These are phyloP conservation scores for Sesia apiformis DNA, from an alignment of 2,888 invertebrate genomes.

Conservation along the genomic window DNA sequence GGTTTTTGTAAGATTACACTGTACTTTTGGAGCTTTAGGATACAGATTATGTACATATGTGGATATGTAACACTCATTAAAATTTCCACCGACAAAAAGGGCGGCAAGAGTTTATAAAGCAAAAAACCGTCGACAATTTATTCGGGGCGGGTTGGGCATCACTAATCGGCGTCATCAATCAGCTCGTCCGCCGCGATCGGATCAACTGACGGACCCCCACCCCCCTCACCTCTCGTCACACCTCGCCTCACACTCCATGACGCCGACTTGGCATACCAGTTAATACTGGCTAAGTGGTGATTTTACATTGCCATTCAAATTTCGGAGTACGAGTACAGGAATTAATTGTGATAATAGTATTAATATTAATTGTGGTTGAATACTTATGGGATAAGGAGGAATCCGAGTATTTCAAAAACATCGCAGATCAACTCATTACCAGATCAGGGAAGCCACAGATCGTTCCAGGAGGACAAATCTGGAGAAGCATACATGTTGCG, in stretches of 20 bases:
- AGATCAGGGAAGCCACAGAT: too few relatives aligned
- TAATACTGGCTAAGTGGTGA: slow-evolving; percentile 21
- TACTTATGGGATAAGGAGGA: too few relatives aligned
- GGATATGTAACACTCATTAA: slow-evolving; percentile 16
- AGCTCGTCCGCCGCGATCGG: slow-evolving; percentile 55
- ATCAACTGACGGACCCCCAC: slow-evolving; percentile 58
- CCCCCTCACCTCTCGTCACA: slow-evolving; percentile 13
- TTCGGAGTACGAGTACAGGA: too few relatives aligned
- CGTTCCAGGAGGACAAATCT: too few relatives aligned
- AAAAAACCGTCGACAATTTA: slow-evolving; percentile 70
- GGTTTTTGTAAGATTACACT: too few relatives aligned
- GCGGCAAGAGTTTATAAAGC: slow-evolving; percentile 42
- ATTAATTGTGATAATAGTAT: too few relatives aligned
- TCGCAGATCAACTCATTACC: too few relatives aligned
- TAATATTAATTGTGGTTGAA: too few relatives aligned
- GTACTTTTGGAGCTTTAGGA: too few relatives aligned
- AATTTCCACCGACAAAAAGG: slow-evolving; percentile 35
- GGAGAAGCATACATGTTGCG: too few relatives aligned
- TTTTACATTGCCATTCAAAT: slow-evolving; percentile 11
- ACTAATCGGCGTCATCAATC: slow-evolving; percentile 74
- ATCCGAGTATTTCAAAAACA: too few relatives aligned
- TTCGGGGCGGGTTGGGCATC: slow-evolving; percentile 65
- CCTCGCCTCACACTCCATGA: not conserved
- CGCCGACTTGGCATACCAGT: slow-evolving; percentile 4
- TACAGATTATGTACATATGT: slow-evolving; percentile 6